These are phyloP conservation scores for Drosophila dives DNA, from an alignment of 2,888 invertebrate genomes.

Conservation along the genomic window DNA sequence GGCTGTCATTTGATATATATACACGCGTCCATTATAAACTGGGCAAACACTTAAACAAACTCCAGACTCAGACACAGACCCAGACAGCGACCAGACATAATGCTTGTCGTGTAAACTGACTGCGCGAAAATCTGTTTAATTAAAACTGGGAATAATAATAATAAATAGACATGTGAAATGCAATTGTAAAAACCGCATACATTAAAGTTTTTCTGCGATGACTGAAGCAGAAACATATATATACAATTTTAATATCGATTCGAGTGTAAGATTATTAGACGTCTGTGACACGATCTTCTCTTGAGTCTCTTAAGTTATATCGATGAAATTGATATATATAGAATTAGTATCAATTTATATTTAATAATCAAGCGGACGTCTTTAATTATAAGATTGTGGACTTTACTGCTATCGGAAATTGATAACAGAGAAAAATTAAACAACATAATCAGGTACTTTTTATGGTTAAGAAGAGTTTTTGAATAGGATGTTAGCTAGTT, in stretches of 20 bases:
- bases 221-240: not conserved
- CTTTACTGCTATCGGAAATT: not conserved
- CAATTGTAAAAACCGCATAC: not conserved
- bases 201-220: not conserved
- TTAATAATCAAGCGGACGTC: not conserved
- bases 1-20: not conserved
- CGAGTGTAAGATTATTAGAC: not conserved
- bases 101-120: not conserved
- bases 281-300: not conserved
- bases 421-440: too few relatives aligned
- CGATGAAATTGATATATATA: not conserved
- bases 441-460: too few relatives aligned
- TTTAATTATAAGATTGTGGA: not conserved
- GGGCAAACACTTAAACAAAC: not conserved
- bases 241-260: not conserved
- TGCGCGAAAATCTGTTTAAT: not conserved
- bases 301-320: not conserved
- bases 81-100: not conserved
- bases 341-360: not conserved
- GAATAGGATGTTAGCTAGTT: not conserved
- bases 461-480: too few relatives aligned
- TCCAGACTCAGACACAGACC: slow-evolving; percentile 5
- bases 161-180: not conserved
- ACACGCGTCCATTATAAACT: slow-evolving; percentile 6
- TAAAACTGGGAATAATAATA: not conserved